phyloP scores from a whole-genome alignment of 2,113 vertebrate genomes.

The Plectropomus leopardus region DNA sequence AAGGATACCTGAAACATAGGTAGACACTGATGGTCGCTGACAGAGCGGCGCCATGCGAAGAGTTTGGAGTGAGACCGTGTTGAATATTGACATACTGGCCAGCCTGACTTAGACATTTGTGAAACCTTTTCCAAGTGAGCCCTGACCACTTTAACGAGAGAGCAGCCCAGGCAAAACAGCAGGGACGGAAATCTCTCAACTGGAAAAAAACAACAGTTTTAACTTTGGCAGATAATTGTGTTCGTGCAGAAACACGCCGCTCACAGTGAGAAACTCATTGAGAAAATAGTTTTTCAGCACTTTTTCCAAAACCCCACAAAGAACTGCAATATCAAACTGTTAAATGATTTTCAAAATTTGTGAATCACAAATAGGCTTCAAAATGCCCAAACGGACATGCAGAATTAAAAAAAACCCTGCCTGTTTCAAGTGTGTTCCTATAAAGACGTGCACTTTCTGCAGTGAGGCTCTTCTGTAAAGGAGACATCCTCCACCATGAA shows the following conservation, averaged over 20 bases:
- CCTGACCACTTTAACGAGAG: background rate
- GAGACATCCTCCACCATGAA: conserved; percentile 32
- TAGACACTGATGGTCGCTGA: too few relatives aligned
- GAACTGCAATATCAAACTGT: background rate
- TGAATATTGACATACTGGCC: too few relatives aligned
- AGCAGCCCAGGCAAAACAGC: background rate
- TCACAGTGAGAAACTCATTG: background rate
- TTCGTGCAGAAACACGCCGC: background rate
- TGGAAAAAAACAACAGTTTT: background rate
- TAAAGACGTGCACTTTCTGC: conserved; percentile 1
- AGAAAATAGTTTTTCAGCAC: conserved; percentile 16
- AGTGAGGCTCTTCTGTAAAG: conserved; percentile 20
- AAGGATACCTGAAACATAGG: too few relatives aligned
- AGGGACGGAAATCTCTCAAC: background rate
- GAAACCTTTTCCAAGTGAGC: too few relatives aligned
- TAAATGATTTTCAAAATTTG: conserved; percentile 8
- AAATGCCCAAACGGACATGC: background rate
- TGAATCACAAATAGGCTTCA: background rate
- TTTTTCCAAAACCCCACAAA: background rate
- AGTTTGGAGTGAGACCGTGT: too few relatives aligned
- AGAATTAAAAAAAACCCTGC: background rate
- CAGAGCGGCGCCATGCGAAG: too few relatives aligned
- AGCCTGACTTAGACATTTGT: too few relatives aligned
- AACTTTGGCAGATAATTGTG: background rate
- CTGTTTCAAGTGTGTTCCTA: conserved; percentile 8